Percentiles rank a stretch among this genome's conserved stretches.
Conservation (phyloP, 2,113 vertebrate species). For the Oostethus manadensis region DNA sequence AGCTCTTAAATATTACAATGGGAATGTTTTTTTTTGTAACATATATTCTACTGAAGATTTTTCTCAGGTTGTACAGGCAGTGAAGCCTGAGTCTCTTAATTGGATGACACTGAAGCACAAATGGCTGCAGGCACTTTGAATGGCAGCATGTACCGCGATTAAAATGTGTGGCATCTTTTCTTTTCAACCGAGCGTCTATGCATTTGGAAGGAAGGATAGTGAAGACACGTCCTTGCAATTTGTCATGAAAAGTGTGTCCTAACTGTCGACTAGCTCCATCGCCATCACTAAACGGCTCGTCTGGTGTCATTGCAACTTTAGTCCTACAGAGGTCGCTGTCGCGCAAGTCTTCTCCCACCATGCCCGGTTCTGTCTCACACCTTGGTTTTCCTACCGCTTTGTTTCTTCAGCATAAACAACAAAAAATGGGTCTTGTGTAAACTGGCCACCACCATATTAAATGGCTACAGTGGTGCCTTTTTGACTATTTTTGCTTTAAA, state of each 20-base stretch:
- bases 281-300: constrained; percentile 5
- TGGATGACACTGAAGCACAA: constrained; percentile 55
- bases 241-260: constrained; percentile 30
- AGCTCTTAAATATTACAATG: constrained; percentile 18
- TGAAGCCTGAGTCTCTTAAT: constrained; percentile 40
- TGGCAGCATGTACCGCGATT: constrained; percentile 26
- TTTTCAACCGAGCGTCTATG: constrained; percentile 46
- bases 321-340: constrained; percentile 57
- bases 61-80: constrained; percentile 47
- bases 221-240: constrained; percentile 22
- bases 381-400: constrained; percentile 48
- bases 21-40: constrained; percentile 20
- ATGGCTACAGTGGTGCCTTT: constrained; percentile 66
- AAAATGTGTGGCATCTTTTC: constrained; percentile 30
- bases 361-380: constrained; percentile 43
- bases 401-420: constrained; percentile 41
- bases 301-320: constrained; percentile 44
- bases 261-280: not conserved
- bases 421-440: constrained; percentile 51
- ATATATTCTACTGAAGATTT: constrained; percentile 18
- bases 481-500: constrained; percentile 53
- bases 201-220: constrained; percentile 46
- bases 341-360: constrained; percentile 33
- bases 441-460: constrained; percentile 35
- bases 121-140: constrained; percentile 42